Base-by-base conservation (phyloP, 2,888 invertebrate genomes). In the Tachina lurida region DNA sequence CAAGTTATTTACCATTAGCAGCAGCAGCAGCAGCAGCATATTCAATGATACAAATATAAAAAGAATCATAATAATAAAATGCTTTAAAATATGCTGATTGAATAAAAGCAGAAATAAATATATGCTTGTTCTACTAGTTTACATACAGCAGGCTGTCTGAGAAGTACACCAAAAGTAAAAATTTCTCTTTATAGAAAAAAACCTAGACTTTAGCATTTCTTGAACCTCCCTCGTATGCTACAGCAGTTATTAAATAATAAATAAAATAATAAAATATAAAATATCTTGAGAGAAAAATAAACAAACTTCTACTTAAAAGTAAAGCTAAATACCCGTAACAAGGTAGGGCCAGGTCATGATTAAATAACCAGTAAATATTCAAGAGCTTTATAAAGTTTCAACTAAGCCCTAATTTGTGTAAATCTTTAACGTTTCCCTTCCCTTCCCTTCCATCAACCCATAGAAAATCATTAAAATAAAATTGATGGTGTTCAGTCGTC, bases 31-130 rank as follows among this genome's bases (percentile, higher is more conserved):
- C 22, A 31, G 31, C 31, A 31, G 31, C 31, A 3, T 68, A 60
- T 75, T 41, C 60, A 71, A 79, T 73, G 84, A 84, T 70, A 87
- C 76, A 58, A 67, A 58, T 58, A 39, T n/a, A 63, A 49, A 65
- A 74, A 58, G 1, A 87, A 87, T 87, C 88, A 89, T 89, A 89
- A 89, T 87, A 89, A 89, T 89, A 89, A 89, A 89, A 83, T 88
- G 86, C 78, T 88, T 84, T 89, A 86, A 89, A 88, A 87, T 89
- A 89, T 89, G 89, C 86, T 89, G 87, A 89, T 89, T 88, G 70
- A 83, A 83, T 75, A 86, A 86, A 78, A 60, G 63, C 3, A 15
- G 58, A 47, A 22, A 47, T 4, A 67, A n/a, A 22, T 58, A 65
- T 39, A 9, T 60, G 17, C 45, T 17, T 31, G 10, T 60, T 73